A percentile compares a stretch with the other conserved stretches of the same genome.
Conservation (phyloP, 2,888 invertebrate species). For the Macaria liturata region DNA sequence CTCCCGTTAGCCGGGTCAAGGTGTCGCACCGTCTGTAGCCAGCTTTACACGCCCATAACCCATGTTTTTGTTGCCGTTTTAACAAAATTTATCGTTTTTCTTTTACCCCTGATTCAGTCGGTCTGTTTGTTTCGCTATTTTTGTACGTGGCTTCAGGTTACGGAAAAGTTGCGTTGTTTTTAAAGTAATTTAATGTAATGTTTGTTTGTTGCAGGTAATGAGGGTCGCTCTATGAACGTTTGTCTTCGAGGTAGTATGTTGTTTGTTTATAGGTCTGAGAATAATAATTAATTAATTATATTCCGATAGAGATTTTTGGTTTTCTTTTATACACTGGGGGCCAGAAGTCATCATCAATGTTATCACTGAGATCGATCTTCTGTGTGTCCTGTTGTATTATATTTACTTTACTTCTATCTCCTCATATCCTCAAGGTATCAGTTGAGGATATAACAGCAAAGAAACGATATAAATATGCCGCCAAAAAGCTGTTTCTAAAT, state of each 20-base stretch:
- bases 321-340: too few relatives aligned
- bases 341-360: too few relatives aligned
- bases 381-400: too few relatives aligned
- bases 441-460: too few relatives aligned
- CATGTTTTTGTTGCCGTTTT: constrained; percentile 66
- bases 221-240: constrained; percentile 3
- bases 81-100: constrained; percentile 73
- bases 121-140: constrained; percentile 53
- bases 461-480: too few relatives aligned
- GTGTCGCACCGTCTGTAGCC: constrained; percentile 37
- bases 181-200: constrained; percentile 52
- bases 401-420: too few relatives aligned
- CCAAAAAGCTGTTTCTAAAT: background rate
- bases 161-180: constrained; percentile 30
- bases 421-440: too few relatives aligned
- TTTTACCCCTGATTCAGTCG: constrained; percentile 53
- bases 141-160: constrained; percentile 23
- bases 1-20: background rate
- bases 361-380: too few relatives aligned
- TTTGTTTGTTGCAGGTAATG: constrained; percentile 46
- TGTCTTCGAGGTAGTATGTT: too few relatives aligned
- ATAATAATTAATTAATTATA: too few relatives aligned
- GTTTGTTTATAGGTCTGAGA: too few relatives aligned
- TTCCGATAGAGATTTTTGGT: too few relatives aligned
- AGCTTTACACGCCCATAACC: constrained; percentile 47